Base-by-base conservation (phyloP, 2,797 vertebrate genomes). In the Ctenopoma kingsleyae region DNA sequence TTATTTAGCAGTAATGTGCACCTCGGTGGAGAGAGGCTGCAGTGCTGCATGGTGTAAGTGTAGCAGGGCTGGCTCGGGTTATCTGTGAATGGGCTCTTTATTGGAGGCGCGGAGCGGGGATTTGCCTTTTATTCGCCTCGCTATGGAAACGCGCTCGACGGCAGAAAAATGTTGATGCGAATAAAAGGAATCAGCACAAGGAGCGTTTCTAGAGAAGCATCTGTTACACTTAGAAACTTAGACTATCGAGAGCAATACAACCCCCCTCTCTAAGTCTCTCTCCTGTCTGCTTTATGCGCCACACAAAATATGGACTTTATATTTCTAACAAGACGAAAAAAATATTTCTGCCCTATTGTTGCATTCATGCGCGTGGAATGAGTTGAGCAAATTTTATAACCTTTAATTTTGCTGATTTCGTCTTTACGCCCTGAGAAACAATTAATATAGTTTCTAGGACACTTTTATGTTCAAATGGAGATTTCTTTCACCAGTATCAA, bases 141-240 rank as follows among this genome's bases (percentile, higher is more conserved):
- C 97, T 98, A 98, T 98, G 97, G 97, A 97, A 98, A 98, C 97
- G 95, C 94, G 95, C 96, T 96, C 96, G 95, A 92, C 95, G 94
- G 95, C 95, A 93, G 93, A 98, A 98, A 96, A 96, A 98, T 98
- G 97, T 91, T 87, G 92, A 91, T 78, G 93, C 89, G 96, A 98
- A 98, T 96, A 97, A 97, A 96, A 95, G 93, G 93, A 95, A 94
- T 93, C 95, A 82, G 89, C 95, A 96, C 96, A 96, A 96, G 97
- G 95, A 96, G 95, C 92, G 92, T 94, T 94, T 96, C 94, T 94
- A 96, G 95, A 97, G 95, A 94, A 92, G 97, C 97, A 98, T 98
- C 97, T 98, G 97, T 98, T 98, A 98, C 97, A 98, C 96, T 97
- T 96, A 95, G 96, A 96, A 98, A 98, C 96, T 97, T 96, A 98